Base-by-base conservation (phyloP, 1,140 invertebrate species). In the Drosophila lowei region DNA sequence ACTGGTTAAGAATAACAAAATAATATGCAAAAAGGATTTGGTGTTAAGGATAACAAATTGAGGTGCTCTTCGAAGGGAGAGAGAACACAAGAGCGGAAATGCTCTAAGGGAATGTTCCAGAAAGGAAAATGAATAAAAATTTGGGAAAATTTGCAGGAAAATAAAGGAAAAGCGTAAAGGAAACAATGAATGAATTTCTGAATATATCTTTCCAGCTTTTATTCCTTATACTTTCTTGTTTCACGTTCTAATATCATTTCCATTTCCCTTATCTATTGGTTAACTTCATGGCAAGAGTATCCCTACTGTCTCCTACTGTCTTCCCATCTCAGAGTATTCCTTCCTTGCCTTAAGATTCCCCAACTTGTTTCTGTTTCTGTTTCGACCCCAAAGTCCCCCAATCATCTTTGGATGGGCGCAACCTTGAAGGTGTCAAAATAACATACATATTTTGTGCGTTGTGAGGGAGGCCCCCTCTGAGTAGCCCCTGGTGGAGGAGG, bases 391-490 rank as follows among this genome's bases (percentile, higher is more conserved):
- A 44, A 13, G 1, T 5, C 3, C 3, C 18, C 15, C 41, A 67
- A 67, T 67, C 42, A 42, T 41, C 42, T 57, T 58, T 56, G 41
- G 56, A 43, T 48, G 67, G 80, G 72, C 68, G 73, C 81, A 85
- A 86, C 81, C 77, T 85, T 86, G 83, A 86, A 86, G 81, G 81
- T 86, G 81, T 86, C 78, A 88, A 86, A 86, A 86, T 86, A 86
- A 86, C 81, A 86, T 86, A 86, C 81, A 86, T 86, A 86, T 84
- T 83, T 75, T n/a, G 38, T 18, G 42, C 47, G 1, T 13, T 62
- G 30, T 13, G 28, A 16, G 11, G 18, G 18, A 1, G 18, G 18
- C 18, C 2, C 2, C 34, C 3, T 5, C 34, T 38, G 34, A 4
- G 54, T 21, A n/a, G 48, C 50, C 54, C 21, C 41, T 25, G 23